phyloP scores from a whole-genome alignment of 2,113 vertebrate species.

The Brienomyrus longianalis region DNA sequence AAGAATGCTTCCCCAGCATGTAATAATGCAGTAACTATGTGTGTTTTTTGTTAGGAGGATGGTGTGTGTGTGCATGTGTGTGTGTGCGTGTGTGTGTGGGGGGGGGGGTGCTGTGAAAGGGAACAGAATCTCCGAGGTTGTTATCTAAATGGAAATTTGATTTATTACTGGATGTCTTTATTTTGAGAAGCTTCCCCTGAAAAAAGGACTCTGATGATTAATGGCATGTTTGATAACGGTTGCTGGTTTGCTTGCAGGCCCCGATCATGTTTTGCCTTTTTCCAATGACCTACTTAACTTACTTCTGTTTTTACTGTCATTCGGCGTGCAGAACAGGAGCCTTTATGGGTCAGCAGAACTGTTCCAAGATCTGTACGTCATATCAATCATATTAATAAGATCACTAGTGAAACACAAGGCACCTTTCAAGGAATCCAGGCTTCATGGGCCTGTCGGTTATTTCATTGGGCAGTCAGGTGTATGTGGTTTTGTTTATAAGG shows the following conservation, averaged over 20 bases:
- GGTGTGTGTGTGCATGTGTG: slow-evolving; percentile 26
- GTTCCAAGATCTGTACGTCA: not conserved
- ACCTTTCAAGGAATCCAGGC: not conserved
- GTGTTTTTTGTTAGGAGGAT: slow-evolving; percentile 21
- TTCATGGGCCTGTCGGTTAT: not conserved
- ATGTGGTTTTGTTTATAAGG: not conserved
- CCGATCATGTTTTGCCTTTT: not conserved
- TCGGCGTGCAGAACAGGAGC: not conserved
- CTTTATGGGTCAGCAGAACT: not conserved
- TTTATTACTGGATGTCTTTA: slow-evolving; percentile 13
- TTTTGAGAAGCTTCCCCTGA: not conserved
- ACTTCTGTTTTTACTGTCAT: not conserved
- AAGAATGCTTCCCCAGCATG: not conserved
- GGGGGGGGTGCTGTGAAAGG: slow-evolving; percentile 1
- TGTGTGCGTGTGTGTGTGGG: slow-evolving; percentile 11
- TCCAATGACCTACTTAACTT: not conserved
- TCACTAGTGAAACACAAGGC: not conserved
- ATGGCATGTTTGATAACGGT: not conserved
- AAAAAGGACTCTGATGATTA: slow-evolving; percentile 11
- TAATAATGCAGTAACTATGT: slow-evolving; percentile 30
- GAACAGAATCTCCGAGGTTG: slow-evolving; percentile 8
- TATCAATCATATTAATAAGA: not conserved
- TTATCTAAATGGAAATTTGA: slow-evolving; percentile 45
- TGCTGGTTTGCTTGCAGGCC: not conserved
- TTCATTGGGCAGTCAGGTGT: not conserved